Evolutionary conservation across 2,888 invertebrate species (phyloP).

Genomic region (Philonicus albiceps): DNA sequence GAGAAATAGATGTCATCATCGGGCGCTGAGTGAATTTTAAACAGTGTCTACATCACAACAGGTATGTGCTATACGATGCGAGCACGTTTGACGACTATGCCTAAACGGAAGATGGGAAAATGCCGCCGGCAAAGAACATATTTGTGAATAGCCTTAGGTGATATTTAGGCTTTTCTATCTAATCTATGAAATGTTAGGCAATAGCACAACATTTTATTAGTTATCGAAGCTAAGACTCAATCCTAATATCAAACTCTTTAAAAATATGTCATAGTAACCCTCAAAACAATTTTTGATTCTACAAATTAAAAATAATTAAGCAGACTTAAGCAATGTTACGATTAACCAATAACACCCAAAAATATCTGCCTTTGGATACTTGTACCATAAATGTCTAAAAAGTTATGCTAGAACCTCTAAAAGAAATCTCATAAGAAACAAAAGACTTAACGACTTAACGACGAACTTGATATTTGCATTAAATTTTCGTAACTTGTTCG

Average conservation of each 20-base stretch:
- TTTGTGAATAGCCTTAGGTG: neutral
- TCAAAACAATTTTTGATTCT: neutral
- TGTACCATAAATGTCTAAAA: neutral
- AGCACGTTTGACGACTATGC: neutral
- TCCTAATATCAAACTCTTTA: neutral
- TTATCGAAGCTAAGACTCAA: neutral
- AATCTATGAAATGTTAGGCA: neutral
- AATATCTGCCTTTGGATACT: neutral
- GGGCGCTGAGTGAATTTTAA: constrained; percentile 13
- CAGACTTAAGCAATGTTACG: neutral
- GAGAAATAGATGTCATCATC: constrained; percentile 12
- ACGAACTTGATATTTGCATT: neutral
- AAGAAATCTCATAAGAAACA: neutral
- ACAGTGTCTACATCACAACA: neutral
- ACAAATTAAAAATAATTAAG: neutral
- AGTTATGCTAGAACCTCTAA: neutral
- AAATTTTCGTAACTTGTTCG: neutral
- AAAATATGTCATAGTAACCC: neutral
- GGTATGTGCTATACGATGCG: neutral
- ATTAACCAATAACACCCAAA: neutral
- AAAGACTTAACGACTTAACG: neutral
- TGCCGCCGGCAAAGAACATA: neutral
- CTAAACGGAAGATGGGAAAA: neutral
- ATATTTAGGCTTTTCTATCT: neutral
- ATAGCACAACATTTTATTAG: neutral